Percentiles rank a stretch among this genome's conserved stretches.
These are phyloP conservation scores for Cotesia chilonis DNA, from an alignment of 1,140 invertebrate genomes.

Conservation along the genomic window DNA sequence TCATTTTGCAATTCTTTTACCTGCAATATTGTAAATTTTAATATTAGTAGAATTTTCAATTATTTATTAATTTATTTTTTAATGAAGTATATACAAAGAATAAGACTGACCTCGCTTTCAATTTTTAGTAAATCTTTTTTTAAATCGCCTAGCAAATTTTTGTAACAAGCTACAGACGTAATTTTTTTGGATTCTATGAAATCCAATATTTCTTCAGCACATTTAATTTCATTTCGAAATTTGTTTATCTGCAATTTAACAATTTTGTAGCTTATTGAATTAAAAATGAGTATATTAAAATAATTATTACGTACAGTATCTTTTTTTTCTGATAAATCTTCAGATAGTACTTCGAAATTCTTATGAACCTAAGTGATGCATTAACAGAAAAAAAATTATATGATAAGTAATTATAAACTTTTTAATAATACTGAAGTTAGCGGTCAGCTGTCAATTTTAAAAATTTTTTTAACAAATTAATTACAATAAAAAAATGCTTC, in stretches of 20 bases:
- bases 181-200: constrained; percentile 19
- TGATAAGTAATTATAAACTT: too few relatives aligned
- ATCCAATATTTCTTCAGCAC: constrained; percentile 25
- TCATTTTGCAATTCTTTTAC: constrained; percentile 30
- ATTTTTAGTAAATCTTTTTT: constrained; percentile 26
- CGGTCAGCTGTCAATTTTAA: too few relatives aligned
- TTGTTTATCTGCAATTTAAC: constrained; percentile 27
- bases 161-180: constrained; percentile 27
- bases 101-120: constrained; percentile 21
- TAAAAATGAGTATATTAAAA: background rate
- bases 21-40: constrained; percentile 6
- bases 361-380: background rate
- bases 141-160: constrained; percentile 24
- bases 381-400: background rate
- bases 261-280: constrained; percentile 1
- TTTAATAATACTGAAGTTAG: too few relatives aligned
- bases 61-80: too few relatives aligned
- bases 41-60: background rate
- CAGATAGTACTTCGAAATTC: constrained; percentile 11
- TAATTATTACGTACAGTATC: background rate
- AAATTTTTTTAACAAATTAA: too few relatives aligned
- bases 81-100: background rate
- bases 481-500: too few relatives aligned
- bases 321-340: constrained; percentile 23
- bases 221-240: constrained; percentile 15